Base-by-base conservation (phyloP, 2,113 vertebrate species). In the Climacteris rufus region DNA sequence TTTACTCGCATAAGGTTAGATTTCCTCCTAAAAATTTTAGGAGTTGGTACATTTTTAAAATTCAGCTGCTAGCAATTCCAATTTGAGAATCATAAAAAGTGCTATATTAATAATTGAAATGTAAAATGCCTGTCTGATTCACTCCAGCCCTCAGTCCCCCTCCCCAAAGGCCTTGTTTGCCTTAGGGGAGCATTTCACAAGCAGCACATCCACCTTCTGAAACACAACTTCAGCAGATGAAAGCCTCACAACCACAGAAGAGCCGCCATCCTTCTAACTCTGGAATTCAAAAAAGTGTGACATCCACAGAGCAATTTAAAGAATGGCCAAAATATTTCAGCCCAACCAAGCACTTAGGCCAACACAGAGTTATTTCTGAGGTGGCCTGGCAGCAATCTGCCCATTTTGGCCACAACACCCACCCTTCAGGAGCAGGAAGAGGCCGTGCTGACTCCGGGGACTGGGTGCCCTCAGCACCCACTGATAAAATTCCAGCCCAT, bases 31-130 rank as follows among this genome's bases (percentile, higher is more conserved):
- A 93, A 83, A 87, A 45, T 93, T 96, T 83, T 63, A 94, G 13
- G 11, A 87, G 85, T 83, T 56, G 25, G 83, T 87, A 56, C 96
- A 97, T 97, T 96, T 97, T 97, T 95, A 74, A 89, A 94, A 94
- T 56, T 53, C 56, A 84, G 96, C 92, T 97, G 83, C 90, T 53
- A 79, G 90, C 68, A 80, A 90, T 92, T 92, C 93, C 87, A 94
- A 84, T 92, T 93, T 92, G 87, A 77, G 71, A 54, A 71, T 54
- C 79, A 52, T 50, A 81, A 94, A 82, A 69, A 33, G 68, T 47
- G 37, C 70, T 22, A 1, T 40, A 84, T 89, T 72, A 90, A 97
- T 97, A 95, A 97, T 95, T 95, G 63, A 91, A 65, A 87, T 4
- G 7, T 18, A 77, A 89, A 95, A 92, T 76, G 94, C 92, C 90